Base-by-base conservation (phyloP, 35 echinoderm and acorn worm genomes). In the Apostichopus japonicus region DNA sequence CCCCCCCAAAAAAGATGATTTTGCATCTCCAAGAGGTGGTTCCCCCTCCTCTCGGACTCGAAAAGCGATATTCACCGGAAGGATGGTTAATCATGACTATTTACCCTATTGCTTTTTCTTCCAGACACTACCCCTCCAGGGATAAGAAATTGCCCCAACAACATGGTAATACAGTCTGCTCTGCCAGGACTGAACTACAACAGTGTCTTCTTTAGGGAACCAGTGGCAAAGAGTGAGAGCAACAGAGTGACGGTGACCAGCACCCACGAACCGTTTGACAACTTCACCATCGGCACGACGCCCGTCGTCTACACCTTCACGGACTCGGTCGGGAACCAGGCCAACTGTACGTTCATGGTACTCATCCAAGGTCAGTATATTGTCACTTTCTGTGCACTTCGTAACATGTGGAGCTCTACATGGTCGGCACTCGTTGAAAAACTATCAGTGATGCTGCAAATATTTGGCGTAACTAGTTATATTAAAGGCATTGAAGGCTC, bases 331-430 rank as follows among this genome's bases (percentile, higher is more conserved):
- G 91, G 93, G 11, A 96, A 96, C 70, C n/a, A 59, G 8, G 95
- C 93, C n/a, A 89, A 53, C 3, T 96, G 95, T 76, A 23, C 90
- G 8, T 96, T 96, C 65, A 90, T 24, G 21, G 86, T 96, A 2
- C 72, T 87, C 14, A 86, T 96, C 10, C 81, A 84, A 57, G 81
- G 81, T 84, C 17, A n/a, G 54, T 84, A 54, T 55, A 4, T 84
- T n/a, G 10, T 55, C 33, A 44, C 33, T 44, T 44, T 44, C 33
- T 44, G 33, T 44, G 33, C 33, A 4, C 33, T 44, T 44, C 33
- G 33, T 44, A 44, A 44, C 33, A 3, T 44, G 33, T 44, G 33
- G 33, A 44, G 0, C 33, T 44, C 33, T 44, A 44, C 33, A 44
- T 44, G 33, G 33, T 44, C 33, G 33, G 33, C 33, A 1, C 33